Conservation (phyloP, 2,888 invertebrate genomes). For the Sinodicranocentrus sp. region DNA sequence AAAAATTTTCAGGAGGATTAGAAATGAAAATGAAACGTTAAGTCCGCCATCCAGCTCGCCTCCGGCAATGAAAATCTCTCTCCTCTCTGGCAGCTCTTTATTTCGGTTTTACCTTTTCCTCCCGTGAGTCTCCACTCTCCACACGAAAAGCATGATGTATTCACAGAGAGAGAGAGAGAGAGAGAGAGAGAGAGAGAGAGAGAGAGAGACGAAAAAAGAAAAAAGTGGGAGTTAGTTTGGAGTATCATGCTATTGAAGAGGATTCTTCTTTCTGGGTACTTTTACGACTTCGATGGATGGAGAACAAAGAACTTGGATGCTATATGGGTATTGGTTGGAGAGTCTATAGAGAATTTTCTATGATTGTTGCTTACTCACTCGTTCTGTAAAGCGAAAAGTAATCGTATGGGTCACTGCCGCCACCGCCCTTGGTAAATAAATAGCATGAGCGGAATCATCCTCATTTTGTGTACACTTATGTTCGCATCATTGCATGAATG, state of each 20-base stretch:
- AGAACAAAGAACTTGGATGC: conserved; percentile 5
- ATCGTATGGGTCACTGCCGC: too few species aligned
- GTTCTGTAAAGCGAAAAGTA: too few species aligned
- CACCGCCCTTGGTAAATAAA: conserved; percentile 48
- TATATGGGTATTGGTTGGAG: too few species aligned
- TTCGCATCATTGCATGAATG: not conserved
- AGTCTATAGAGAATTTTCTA: too few species aligned
- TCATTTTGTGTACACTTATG: not conserved
- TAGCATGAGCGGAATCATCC: conserved; percentile 5
- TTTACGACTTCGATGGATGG: not conserved
- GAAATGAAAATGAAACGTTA: conserved; percentile 35
- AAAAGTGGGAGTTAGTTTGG: too few species aligned
- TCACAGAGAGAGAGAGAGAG: too few species aligned
- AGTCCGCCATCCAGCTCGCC: conserved; percentile 26
- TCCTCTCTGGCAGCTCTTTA: conserved; percentile 12
- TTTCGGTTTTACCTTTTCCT: conserved; percentile 38
- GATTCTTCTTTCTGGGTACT: conserved; percentile 2
- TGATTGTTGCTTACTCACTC: too few species aligned
- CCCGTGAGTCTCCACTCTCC: not conserved
- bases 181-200: too few species aligned
- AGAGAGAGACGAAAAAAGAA: not conserved
- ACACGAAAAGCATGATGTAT: conserved; percentile 4
- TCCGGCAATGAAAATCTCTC: conserved; percentile 5
- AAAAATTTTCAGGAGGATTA: not conserved
- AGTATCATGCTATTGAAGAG: too few species aligned